These are phyloP conservation scores for Tragopan temminckii DNA, from an alignment of 2,797 vertebrate genomes.

Conservation along the genomic window DNA sequence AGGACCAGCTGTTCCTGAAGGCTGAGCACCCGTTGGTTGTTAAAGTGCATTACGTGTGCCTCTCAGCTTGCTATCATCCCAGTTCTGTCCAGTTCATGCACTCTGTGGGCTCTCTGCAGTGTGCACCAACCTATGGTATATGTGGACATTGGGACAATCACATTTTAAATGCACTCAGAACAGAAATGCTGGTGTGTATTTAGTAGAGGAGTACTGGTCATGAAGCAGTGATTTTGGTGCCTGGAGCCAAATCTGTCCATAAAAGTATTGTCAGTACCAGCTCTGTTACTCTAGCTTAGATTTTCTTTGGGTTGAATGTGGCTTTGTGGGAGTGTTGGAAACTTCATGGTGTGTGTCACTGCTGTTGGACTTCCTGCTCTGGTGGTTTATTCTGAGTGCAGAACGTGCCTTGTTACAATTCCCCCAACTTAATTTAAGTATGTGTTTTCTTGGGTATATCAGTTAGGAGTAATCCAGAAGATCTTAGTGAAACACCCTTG, in stretches of 20 bases:
- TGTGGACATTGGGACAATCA: background rate
- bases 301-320: background rate
- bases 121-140: background rate
- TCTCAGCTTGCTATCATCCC: background rate
- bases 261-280: background rate
- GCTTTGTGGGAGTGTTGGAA: background rate
- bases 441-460: fast-evolving
- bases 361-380: background rate
- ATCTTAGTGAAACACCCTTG: background rate
- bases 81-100: background rate
- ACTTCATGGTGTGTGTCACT: background rate
- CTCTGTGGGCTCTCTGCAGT: background rate
- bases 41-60: fast-evolving
- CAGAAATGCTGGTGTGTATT: background rate
- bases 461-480: background rate
- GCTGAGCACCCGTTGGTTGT: background rate
- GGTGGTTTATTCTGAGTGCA: background rate
- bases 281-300: background rate
- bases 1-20: background rate
- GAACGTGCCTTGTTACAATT: background rate
- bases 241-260: background rate
- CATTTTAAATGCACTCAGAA: background rate
- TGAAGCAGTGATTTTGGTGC: background rate
- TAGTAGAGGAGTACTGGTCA: background rate
- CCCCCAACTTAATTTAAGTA: background rate